Evolutionary conservation across 1,140 invertebrate species (phyloP).

Genomic region (Bombus impatiens): DNA sequence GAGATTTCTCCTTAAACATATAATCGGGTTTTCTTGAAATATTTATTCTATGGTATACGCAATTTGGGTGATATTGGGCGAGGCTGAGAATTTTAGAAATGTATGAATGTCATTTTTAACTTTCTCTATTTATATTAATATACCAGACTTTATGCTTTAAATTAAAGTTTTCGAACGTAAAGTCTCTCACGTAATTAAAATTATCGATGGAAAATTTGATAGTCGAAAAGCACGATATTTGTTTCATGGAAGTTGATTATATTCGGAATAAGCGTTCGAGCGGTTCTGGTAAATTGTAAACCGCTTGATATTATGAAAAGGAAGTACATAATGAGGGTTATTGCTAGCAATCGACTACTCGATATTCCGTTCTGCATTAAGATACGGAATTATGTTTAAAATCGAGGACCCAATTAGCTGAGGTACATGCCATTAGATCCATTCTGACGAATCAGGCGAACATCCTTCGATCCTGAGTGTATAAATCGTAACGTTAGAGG

Average conservation of each 20-base stretch:
- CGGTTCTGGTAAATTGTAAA: conserved; percentile 4
- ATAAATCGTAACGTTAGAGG: not conserved
- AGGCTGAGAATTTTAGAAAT: not conserved
- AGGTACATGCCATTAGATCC: not conserved
- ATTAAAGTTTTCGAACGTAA: too few species aligned
- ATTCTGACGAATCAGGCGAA: not conserved
- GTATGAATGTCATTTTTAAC: not conserved
- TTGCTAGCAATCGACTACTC: conserved; percentile 20
- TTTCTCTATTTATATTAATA: too few species aligned
- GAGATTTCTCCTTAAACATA: too few species aligned
- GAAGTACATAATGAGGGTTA: conserved; percentile 8
- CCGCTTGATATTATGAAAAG: not conserved
- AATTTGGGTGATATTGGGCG: too few species aligned
- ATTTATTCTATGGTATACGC: too few species aligned
- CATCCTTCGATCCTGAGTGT: not conserved
- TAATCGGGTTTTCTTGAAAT: too few species aligned
- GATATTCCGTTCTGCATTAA: not conserved
- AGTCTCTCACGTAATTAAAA: not conserved
- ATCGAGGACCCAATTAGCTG: conserved; percentile 11
- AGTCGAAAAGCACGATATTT: not conserved
- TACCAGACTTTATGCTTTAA: not conserved
- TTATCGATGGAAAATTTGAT: too few species aligned
- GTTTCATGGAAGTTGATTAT: not conserved
- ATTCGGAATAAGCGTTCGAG: not conserved
- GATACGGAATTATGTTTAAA: conserved; percentile 10